A percentile compares a stretch with the other conserved stretches of the same genome.
Evolutionary conservation across 2,888 invertebrate genomes (phyloP).

Genomic region (Cheilosia soror): DNA sequence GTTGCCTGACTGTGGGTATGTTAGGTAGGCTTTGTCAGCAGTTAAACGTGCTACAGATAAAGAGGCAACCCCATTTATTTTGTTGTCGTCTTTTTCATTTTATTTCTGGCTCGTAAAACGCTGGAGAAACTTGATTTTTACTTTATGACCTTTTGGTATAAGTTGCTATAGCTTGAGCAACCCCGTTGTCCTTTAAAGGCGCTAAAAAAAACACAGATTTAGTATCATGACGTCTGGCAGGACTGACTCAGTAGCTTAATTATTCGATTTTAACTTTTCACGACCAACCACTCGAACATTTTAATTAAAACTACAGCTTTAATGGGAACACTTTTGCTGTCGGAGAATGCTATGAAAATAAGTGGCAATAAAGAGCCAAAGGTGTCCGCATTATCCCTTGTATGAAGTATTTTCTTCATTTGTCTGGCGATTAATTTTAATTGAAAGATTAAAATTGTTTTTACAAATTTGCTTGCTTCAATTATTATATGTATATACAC

Average conservation of each 20-base stretch:
- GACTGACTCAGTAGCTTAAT: constrained; percentile 29
- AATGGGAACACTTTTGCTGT: background rate
- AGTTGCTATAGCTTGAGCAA: constrained; percentile 25
- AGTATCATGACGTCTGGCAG: constrained; percentile 34
- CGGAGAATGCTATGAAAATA: background rate
- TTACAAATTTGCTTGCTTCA: background rate
- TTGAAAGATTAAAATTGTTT: background rate
- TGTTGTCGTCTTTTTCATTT: constrained; percentile 16
- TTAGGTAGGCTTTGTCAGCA: background rate
- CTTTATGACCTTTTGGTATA: constrained; percentile 44
- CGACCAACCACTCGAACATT: background rate
- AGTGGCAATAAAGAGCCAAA: background rate
- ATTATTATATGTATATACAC: background rate
- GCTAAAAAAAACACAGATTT: constrained; percentile 13
- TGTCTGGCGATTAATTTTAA: background rate
- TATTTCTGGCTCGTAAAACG: constrained; percentile 42
- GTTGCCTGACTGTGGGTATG: constrained; percentile 1
- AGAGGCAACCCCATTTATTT: background rate
- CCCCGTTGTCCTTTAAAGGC: constrained; percentile 8
- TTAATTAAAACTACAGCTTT: constrained; percentile 2
- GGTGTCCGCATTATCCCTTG: background rate
- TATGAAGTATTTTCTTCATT: background rate
- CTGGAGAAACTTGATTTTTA: constrained; percentile 44
- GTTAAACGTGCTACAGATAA: constrained; percentile 20
- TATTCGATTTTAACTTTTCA: constrained; percentile 42